Percentiles rank a stretch among this genome's conserved stretches.
phyloP scores from a whole-genome alignment of 2,797 vertebrate species.

The Euphonia xanthogaster region DNA sequence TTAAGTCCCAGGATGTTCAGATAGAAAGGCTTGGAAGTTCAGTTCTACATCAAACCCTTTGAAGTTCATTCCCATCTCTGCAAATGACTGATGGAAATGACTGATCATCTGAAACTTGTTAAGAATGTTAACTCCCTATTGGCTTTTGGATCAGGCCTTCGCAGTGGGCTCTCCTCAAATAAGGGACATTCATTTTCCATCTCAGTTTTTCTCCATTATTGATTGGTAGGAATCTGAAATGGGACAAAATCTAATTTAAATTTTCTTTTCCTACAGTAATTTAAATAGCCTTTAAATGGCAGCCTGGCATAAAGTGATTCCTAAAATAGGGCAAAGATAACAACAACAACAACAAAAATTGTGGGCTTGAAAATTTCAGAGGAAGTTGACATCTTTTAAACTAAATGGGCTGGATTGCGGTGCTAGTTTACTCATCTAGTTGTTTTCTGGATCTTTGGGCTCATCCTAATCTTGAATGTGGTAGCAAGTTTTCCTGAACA shows the following conservation, averaged over 20 bases:
- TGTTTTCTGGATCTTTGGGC: neutral
- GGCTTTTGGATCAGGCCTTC: neutral
- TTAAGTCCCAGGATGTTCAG: conserved; percentile 30
- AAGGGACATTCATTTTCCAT: neutral
- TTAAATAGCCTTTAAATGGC: neutral
- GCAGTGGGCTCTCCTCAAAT: neutral
- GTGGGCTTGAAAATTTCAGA: neutral
- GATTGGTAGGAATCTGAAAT: neutral
- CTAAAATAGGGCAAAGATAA: neutral
- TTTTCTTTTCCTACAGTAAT: neutral
- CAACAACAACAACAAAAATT: neutral
- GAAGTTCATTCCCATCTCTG: conserved; percentile 54
- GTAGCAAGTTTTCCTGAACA: neutral
- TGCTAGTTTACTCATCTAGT: neutral
- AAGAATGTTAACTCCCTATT: neutral
- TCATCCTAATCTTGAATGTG: neutral
- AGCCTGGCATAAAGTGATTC: neutral
- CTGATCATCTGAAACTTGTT: conserved; percentile 61
- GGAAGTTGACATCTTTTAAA: neutral
- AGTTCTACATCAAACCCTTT: conserved; percentile 28
- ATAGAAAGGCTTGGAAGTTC: conserved; percentile 43
- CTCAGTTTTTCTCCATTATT: neutral
- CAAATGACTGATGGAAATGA: conserved; percentile 46
- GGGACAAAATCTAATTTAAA: neutral
- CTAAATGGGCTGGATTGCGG: neutral